Evolutionary conservation across 2,113 vertebrate genomes (phyloP).

Genomic region (Ascaphus truei): DNA sequence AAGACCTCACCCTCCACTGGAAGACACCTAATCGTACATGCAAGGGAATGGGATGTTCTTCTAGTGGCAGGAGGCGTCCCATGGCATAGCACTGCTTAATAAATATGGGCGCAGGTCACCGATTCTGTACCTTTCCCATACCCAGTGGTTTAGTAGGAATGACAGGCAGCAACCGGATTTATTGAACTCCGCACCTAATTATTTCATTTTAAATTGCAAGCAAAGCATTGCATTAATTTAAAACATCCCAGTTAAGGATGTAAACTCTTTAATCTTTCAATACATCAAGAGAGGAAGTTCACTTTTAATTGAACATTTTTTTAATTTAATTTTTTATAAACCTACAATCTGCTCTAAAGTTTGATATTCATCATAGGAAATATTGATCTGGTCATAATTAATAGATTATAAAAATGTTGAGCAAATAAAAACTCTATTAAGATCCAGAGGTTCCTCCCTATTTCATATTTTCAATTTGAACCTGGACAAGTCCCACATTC

Average conservation of each 20-base stretch:
- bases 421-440: background rate
- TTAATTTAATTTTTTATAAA: background rate
- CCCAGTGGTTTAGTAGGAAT: too few species aligned
- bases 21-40: too few species aligned
- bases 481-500: background rate
- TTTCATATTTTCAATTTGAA: slow-evolving; percentile 8
- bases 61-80: too few species aligned
- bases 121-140: too few species aligned
- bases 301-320: too few species aligned
- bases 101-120: too few species aligned
- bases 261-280: background rate
- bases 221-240: background rate
- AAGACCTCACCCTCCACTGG: too few species aligned
- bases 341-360: background rate
- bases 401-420: background rate
- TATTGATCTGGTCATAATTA: slow-evolving; percentile 1
- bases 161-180: too few species aligned
- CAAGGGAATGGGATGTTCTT: too few species aligned
- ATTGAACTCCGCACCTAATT: too few species aligned
- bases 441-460: background rate
- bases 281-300: slow-evolving; percentile 1
- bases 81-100: too few species aligned
- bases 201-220: too few species aligned
- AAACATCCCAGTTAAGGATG: background rate
- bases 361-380: background rate